phyloP scores from a whole-genome alignment of 92 coral and sea anemone genomes.

The Pocillopora grandis region DNA sequence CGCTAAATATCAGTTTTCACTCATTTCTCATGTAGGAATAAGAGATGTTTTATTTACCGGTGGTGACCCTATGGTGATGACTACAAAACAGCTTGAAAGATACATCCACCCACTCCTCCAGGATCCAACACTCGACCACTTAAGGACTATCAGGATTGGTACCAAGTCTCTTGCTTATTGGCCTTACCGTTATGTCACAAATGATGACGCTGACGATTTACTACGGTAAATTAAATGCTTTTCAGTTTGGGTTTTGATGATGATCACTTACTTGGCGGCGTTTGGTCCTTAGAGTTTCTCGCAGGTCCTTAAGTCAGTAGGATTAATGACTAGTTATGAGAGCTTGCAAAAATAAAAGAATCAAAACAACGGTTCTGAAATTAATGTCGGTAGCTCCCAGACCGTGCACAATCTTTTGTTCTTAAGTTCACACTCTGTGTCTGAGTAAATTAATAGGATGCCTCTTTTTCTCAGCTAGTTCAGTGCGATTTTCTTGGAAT shows the following conservation, averaged over 20 bases:
- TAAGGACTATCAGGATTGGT: constrained; percentile 23
- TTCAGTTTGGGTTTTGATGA: neutral
- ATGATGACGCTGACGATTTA: constrained; percentile 28
- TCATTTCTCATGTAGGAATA: neutral
- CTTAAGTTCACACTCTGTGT: no score
- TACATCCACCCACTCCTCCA: constrained; percentile 28
- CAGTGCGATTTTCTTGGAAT: no score
- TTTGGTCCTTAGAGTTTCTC: no score
- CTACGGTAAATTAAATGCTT: constrained; percentile 4
- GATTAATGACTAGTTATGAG: no score
- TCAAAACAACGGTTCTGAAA: no score
- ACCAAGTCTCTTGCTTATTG: constrained; percentile 29
- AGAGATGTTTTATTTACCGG: constrained; percentile 18
- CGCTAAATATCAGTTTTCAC: neutral
- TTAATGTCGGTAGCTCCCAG: no score
- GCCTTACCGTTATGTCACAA: constrained; percentile 29
- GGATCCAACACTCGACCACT: constrained; percentile 14
- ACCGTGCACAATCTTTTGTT: no score
- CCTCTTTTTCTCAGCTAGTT: no score
- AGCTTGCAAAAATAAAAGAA: no score
- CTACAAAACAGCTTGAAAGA: constrained; percentile 20
- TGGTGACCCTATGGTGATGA: constrained; percentile 33
- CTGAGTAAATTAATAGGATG: no score
- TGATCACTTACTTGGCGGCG: no score
- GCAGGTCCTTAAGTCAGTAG: no score